These are phyloP conservation scores for Grammomys dolichurus DNA, from an alignment of 2,113 vertebrate species.

Conservation along the genomic window DNA sequence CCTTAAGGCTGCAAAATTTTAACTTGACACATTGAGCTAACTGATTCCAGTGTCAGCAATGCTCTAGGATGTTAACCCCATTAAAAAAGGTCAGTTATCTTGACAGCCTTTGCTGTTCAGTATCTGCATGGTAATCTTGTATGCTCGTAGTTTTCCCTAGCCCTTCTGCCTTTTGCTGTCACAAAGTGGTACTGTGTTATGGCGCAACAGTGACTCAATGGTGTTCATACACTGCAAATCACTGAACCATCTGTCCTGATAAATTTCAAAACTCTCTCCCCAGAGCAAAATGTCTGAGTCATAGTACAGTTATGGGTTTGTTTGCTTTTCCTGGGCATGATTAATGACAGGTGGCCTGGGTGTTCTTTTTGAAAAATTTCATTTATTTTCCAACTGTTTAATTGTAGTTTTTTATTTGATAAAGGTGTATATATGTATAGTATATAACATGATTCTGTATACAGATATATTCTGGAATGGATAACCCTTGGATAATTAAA, in stretches of 20 bases:
- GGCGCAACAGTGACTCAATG: slow-evolving; percentile 78
- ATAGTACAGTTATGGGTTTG: slow-evolving; percentile 57
- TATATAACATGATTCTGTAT: not conserved
- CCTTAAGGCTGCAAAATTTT: not conserved
- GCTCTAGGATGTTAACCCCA: slow-evolving; percentile 4
- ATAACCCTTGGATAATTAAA: not conserved
- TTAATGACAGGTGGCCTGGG: slow-evolving; percentile 42
- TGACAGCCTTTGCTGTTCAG: slow-evolving; percentile 11
- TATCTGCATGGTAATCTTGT: not conserved
- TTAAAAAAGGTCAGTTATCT: slow-evolving; percentile 38
- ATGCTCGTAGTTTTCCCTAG: not conserved
- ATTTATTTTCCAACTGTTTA: not conserved
- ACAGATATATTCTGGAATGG: not conserved
- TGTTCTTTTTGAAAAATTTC: not conserved
- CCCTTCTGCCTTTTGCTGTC: not conserved
- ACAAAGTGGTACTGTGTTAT: slow-evolving; percentile 67
- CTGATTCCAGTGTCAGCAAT: slow-evolving; percentile 24
- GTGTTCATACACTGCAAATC: slow-evolving; percentile 75
- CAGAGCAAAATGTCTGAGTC: slow-evolving; percentile 75
- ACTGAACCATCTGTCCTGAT: slow-evolving; percentile 74
- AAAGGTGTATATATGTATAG: not conserved
- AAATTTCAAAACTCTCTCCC: slow-evolving; percentile 68
- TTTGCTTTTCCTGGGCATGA: slow-evolving; percentile 62
- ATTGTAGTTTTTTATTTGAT: not conserved
- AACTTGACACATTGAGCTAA: not conserved